Evolutionary conservation across 1,140 invertebrate species (phyloP), one percentile per base, ranked within the genome.

Genomic region (Lepidurus apus): DNA sequence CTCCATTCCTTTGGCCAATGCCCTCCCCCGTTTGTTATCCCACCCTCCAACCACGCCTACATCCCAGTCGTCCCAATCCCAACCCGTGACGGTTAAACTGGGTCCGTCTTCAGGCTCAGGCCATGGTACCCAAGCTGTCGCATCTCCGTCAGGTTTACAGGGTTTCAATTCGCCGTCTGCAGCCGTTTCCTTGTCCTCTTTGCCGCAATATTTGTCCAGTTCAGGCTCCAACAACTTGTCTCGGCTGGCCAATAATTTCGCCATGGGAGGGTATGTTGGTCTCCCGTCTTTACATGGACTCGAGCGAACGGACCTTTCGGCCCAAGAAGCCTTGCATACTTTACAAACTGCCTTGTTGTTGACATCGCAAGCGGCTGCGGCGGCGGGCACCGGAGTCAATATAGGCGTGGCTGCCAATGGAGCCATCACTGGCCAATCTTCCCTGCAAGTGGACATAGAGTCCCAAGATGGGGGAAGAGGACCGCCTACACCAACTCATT

Each of bases 401-500:
- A 80, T 43, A 47, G 26, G 43, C 42, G 45, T 26, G 74, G 74
- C 76, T 76, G 81, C 73, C 53, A 34, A 85, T 82, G 73, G 84
- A 86, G 81, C 86, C 84, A 73, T 82, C 82, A 77, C 84, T 82
- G 74, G 83, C 83, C 76, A 76, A 43, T 9, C 21, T 3, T n/a
- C 85, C 86, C 78, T 84, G 85, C 81, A 82, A 82, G 79, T 83
- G 81, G 77, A 84, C 42, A 7, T 44, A 74, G 73, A 74, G 74
- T 43, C 53, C 10, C 53, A 65, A 4, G 79, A 74, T 77, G 47
- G 85, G 77, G 85, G 85, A 78, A 88, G 89, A 80, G 90, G 90
- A 80, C 90, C 90, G 81, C 90, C 90, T 21, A 91, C 90, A 74
- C 90, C 90, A 7, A 91, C 90, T 74, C 90, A 91, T 85, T 91